Conservation (phyloP, 2,113 vertebrate species). For the Oceanites oceanicus region DNA sequence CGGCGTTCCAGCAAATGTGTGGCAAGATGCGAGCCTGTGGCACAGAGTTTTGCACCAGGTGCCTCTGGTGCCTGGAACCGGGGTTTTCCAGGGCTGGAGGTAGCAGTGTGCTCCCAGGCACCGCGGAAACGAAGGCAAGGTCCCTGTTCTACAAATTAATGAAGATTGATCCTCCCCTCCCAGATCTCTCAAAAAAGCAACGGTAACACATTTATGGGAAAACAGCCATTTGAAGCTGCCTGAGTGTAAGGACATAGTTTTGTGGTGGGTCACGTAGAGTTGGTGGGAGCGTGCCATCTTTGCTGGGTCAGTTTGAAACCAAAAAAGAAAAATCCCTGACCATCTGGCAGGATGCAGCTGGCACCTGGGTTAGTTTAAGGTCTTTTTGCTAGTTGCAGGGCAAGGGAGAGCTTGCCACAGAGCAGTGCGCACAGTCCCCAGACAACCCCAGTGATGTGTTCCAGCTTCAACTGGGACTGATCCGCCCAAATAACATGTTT, state of each 20-base stretch:
- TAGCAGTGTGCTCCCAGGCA: not conserved
- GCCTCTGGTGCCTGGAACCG: not conserved
- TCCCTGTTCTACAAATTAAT: constrained; percentile 22
- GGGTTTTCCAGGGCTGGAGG: not conserved
- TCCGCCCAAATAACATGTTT: not conserved
- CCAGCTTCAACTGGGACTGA: not conserved
- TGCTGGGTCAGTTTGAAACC: constrained; percentile 12
- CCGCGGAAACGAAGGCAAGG: not conserved
- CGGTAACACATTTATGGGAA: not conserved
- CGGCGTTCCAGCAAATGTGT: not conserved
- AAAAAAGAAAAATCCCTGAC: constrained; percentile 23
- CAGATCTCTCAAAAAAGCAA: not conserved
- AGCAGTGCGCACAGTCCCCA: not conserved
- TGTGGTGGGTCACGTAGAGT: not conserved
- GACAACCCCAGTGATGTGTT: not conserved
- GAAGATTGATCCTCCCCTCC: constrained; percentile 6
- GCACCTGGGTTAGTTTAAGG: not conserved
- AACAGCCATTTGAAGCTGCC: not conserved
- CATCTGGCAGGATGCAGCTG: constrained; percentile 35
- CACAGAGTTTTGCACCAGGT: not conserved
- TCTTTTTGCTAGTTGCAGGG: not conserved
- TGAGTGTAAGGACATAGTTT: not conserved
- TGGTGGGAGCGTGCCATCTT: not conserved
- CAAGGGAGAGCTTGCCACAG: not conserved
- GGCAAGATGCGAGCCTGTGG: not conserved